These are phyloP conservation scores for Macrosiphum euphorbiae DNA, from an alignment of 2,888 invertebrate genomes.

Conservation along the genomic window DNA sequence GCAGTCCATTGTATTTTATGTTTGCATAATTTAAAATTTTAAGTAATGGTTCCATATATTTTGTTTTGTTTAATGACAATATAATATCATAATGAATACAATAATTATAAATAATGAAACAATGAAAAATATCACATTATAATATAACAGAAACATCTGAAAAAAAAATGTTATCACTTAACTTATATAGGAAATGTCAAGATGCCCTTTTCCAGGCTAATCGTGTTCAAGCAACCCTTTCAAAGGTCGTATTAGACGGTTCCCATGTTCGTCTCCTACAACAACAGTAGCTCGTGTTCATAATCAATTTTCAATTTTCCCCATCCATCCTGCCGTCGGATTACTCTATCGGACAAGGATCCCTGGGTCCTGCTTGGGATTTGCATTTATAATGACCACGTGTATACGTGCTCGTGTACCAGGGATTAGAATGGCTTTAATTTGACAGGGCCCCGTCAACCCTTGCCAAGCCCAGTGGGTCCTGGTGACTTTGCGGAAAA, in stretches of 20 bases:
- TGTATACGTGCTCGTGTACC: slow-evolving; percentile 61
- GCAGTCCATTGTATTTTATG: background rate
- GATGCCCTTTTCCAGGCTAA: slow-evolving; percentile 41
- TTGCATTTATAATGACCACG: slow-evolving; percentile 63
- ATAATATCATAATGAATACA: background rate
- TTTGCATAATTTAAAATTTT: background rate
- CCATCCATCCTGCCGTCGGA: slow-evolving; percentile 33
- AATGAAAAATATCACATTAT: background rate
- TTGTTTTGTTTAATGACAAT: background rate
- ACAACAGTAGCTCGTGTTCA: slow-evolving; percentile 49
- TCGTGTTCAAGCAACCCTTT: slow-evolving; percentile 48
- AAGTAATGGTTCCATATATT: background rate
- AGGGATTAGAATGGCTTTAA: slow-evolving; percentile 60
- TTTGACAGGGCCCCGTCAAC: slow-evolving; percentile 61
- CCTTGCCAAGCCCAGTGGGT: slow-evolving; percentile 38
- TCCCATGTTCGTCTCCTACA: background rate
- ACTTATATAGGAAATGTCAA: slow-evolving; percentile 55
- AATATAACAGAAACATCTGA: background rate
- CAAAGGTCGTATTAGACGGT: slow-evolving; percentile 45
- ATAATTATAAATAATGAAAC: background rate
- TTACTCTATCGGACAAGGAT: slow-evolving; percentile 61
- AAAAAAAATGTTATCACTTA: background rate
- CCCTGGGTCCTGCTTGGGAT: slow-evolving; percentile 55
- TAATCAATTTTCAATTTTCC: slow-evolving; percentile 64
- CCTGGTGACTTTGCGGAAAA: slow-evolving; percentile 55